Percentiles rank a stretch among this genome's conserved stretches.
phyloP scores from a whole-genome alignment of 2,113 vertebrate species.

The Bos taurus region DNA sequence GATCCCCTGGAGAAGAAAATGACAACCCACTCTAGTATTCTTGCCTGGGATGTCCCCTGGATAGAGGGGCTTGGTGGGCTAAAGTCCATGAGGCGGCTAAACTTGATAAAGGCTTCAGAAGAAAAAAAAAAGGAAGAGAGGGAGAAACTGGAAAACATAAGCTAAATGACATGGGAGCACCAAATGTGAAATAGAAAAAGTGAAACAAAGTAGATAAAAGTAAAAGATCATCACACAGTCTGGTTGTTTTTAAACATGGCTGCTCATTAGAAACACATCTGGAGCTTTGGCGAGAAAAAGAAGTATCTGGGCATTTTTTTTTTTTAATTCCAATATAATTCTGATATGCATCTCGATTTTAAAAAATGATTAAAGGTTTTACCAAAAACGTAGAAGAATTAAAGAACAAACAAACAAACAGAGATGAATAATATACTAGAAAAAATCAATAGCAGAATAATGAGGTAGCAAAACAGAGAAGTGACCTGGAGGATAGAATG shows the following conservation, averaged over 20 bases:
- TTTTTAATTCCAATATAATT: not conserved
- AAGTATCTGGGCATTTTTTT: not conserved
- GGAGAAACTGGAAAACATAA: not conserved
- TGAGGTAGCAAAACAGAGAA: not conserved
- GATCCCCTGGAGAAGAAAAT: not conserved
- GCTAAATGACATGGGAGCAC: not conserved
- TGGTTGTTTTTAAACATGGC: not conserved
- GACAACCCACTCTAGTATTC: not conserved
- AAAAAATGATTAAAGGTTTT: not conserved
- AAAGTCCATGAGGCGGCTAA: not conserved
- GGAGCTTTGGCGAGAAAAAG: not conserved
- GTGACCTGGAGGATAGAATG: not conserved
- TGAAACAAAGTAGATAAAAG: not conserved
- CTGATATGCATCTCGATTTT: not conserved
- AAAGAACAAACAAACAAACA: not conserved
- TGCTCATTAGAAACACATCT: not conserved
- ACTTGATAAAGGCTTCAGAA: not conserved
- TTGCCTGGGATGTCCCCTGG: not conserved
- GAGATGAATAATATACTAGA: not conserved
- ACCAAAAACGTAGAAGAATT: not conserved
- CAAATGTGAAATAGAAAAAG: not conserved
- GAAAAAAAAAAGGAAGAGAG: not conserved
- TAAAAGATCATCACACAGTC: not conserved
- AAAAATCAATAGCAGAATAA: not conserved
- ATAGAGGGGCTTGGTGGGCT: not conserved